These are phyloP conservation scores for Ochropacha duplaris DNA, from an alignment of 2,888 invertebrate genomes.

Conservation along the genomic window DNA sequence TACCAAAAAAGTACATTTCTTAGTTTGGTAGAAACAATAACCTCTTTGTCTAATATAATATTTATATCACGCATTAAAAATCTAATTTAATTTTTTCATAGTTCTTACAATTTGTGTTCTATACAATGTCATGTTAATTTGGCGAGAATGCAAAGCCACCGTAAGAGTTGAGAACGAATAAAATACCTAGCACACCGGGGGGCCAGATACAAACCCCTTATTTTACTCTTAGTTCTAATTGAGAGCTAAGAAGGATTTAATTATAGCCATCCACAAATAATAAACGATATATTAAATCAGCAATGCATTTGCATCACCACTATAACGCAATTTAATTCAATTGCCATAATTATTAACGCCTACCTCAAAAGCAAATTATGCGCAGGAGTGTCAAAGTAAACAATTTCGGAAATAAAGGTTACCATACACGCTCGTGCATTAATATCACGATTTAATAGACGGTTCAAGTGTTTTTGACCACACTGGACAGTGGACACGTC, in stretches of 20 bases:
- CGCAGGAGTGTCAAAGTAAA: not conserved
- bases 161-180: no score
- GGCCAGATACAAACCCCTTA: no score
- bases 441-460: not conserved
- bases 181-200: no score
- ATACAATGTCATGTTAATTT: no score
- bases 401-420: not conserved
- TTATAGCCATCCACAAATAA: not conserved
- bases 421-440: not conserved
- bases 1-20: no score
- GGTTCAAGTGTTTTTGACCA: not conserved
- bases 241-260: not conserved
- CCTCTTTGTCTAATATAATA: no score
- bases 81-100: no score
- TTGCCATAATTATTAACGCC: not conserved
- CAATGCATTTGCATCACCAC: not conserved
- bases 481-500: not conserved
- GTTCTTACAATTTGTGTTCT: no score
- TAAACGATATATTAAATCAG: not conserved
- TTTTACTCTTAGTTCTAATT: not conserved
- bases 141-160: no score
- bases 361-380: not conserved
- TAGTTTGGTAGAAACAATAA: no score
- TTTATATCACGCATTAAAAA: no score
- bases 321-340: not conserved